Percentiles rank a stretch among this genome's conserved stretches.
phyloP scores from a whole-genome alignment of 1,140 invertebrate species.

The Drosophila mojavensis region DNA sequence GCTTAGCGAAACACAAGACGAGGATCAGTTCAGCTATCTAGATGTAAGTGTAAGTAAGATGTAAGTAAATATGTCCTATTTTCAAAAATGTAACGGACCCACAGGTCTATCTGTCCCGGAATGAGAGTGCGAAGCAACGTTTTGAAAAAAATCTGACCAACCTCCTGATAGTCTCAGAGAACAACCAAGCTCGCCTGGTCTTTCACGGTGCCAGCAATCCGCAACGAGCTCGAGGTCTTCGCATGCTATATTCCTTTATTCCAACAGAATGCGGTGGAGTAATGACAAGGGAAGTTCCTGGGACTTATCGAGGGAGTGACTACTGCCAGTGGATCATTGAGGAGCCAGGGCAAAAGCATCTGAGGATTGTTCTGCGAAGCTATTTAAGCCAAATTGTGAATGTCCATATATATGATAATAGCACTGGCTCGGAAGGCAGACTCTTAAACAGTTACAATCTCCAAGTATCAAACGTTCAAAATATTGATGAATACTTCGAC shows the following conservation, averaged over 20 bases:
- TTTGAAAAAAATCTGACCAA: slow-evolving; percentile 38
- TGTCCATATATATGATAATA: slow-evolving; percentile 27
- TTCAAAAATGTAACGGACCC: slow-evolving; percentile 57
- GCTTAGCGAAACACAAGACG: slow-evolving; percentile 85
- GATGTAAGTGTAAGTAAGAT: slow-evolving; percentile 42
- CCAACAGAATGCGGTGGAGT: slow-evolving; percentile 89
- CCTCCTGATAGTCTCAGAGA: slow-evolving; percentile 85
- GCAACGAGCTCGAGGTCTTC: slow-evolving; percentile 86
- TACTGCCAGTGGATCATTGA: slow-evolving; percentile 93
- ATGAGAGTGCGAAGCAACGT: slow-evolving; percentile 37
- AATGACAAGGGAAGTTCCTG: slow-evolving; percentile 60
- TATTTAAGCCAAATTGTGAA: accelerated
- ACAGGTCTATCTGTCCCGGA: slow-evolving; percentile 53
- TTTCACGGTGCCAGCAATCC: slow-evolving; percentile 87
- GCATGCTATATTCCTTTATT: slow-evolving; percentile 77
- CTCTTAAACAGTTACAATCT: background rate
- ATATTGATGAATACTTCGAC: slow-evolving; percentile 20
- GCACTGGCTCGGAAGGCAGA: slow-evolving; percentile 8
- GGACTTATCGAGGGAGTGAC: accelerated
- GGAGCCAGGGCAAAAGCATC: slow-evolving; percentile 42
- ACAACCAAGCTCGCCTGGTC: slow-evolving; percentile 89
- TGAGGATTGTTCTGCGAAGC: background rate
- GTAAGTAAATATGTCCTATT: slow-evolving; percentile 69
- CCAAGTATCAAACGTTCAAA: too few relatives aligned
- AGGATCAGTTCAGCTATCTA: slow-evolving; percentile 39